Evolutionary conservation across 2,888 invertebrate species (phyloP), one percentile per base, ranked within the genome.

Genomic region (Drosophila nr. medialis): DNA sequence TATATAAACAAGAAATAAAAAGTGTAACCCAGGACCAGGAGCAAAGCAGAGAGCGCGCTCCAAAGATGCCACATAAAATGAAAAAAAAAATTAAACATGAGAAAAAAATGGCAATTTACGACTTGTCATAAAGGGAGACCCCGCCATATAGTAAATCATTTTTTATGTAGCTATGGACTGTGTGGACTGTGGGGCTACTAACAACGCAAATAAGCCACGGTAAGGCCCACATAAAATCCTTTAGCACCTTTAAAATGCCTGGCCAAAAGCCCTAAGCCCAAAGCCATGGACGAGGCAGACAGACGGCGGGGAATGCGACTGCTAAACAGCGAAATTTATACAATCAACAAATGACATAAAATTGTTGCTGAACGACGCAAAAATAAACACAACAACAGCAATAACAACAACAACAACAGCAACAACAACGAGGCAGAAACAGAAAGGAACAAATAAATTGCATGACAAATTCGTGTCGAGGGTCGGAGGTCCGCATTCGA

Each of bases 91-190:
- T n/a, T n/a, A 15, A 45, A 24, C 18, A 18, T 1, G 6, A 15
- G 5, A 0, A 10, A 54, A 27, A 86, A 86, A 89, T 85, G 83
- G 86, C 87, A 80, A 89, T 89, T 89, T 89, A 89, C 89, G 89
- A 85, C 90, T 87, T 89, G 85, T 87, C 89, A 90, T 89, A 90
- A 89, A 89, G 89, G 83, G 79, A 83, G 81, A 76, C 55, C 74
- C 81, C 85, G 77, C 81, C 86, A 87, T 90, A 89, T 89, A 89
- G 88, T 90, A 89, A 89, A 89, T 87, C 90, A 87, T 90, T 90
- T 87, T 90, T 87, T 89, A 89, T 89, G 90, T 88, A 85, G 86
- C 88, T 64, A 61, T 62, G 62, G 63, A 53, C 32, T 74, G 72
- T 74, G 62, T 62, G 62, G 63, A 53, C 32, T 74, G 74, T 74